phyloP scores from a whole-genome alignment of 2,797 vertebrate species.

The Buphagus erythrorhynchus region DNA sequence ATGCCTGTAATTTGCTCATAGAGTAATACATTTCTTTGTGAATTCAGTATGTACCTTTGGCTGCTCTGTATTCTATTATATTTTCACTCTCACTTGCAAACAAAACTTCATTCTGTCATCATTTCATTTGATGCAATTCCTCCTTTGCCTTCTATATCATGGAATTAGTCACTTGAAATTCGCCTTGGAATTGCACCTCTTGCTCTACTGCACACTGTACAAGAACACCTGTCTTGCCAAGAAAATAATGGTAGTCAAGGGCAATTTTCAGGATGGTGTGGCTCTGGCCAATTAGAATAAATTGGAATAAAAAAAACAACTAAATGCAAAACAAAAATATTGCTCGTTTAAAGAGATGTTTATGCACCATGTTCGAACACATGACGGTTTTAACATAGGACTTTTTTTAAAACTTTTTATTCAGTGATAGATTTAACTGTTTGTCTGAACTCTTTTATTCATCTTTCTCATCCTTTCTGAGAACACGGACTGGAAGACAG shows the following conservation, averaged over 20 bases:
- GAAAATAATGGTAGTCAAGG: slow-evolving; percentile 11
- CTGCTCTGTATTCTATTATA: not conserved
- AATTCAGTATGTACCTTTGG: not conserved
- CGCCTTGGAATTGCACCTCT: not conserved
- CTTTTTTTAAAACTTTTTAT: not conserved
- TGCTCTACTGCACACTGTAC: slow-evolving; percentile 7
- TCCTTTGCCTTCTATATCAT: not conserved
- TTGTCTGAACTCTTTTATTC: not conserved
- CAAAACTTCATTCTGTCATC: slow-evolving; percentile 11
- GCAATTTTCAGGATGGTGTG: slow-evolving; percentile 12
- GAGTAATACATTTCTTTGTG: not conserved
- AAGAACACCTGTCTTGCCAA: slow-evolving; percentile 5
- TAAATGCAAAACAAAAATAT: not conserved
- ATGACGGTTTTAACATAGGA: not conserved
- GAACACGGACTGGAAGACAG: not conserved
- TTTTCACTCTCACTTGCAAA: slow-evolving; percentile 14
- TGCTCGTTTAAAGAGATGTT: not conserved
- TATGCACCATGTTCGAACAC: not conserved
- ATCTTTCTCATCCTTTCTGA: not conserved
- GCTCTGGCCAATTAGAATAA: not conserved
- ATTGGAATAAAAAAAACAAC: not conserved
- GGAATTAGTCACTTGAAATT: slow-evolving; percentile 22
- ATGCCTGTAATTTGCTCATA: slow-evolving; percentile 35
- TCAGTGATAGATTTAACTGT: not conserved
- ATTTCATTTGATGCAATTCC: not conserved